Evolutionary conservation across 2,113 vertebrate species (phyloP).

Genomic region (Tricholaema leucomelas): DNA sequence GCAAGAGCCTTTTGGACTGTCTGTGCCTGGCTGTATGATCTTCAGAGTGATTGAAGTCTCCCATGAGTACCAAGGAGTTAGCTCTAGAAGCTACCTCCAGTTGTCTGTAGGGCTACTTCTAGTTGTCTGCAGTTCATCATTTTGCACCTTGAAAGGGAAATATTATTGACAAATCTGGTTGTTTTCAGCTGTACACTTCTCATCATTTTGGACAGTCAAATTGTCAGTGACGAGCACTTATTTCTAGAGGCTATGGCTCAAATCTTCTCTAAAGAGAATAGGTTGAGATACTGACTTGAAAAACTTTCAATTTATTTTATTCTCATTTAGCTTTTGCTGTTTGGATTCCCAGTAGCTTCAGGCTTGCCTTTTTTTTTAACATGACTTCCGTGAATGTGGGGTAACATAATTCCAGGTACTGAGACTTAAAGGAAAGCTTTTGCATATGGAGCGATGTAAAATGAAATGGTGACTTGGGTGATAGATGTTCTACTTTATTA

Average conservation of each 20-base stretch:
- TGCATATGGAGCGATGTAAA: background rate
- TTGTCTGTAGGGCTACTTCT: too few species aligned
- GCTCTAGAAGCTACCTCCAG: too few species aligned
- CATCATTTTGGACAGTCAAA: background rate
- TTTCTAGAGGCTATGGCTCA: background rate
- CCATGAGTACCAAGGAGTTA: too few species aligned
- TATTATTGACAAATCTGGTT: background rate
- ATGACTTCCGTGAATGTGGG: background rate
- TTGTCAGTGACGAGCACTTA: background rate
- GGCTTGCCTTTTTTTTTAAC: background rate
- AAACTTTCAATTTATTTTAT: background rate
- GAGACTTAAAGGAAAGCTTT: background rate
- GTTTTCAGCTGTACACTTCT: background rate
- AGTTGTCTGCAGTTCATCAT: too few species aligned
- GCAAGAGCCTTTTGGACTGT: too few species aligned
- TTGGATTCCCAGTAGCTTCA: background rate
- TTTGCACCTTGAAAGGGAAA: background rate
- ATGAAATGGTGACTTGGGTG: rapidly evolving
- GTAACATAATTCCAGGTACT: background rate
- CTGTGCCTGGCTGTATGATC: too few species aligned
- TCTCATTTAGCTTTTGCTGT: background rate
- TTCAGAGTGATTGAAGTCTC: too few species aligned
- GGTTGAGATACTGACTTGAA: background rate
- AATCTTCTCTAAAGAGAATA: background rate
- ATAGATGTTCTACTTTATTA: rapidly evolving